Evolutionary conservation across 2,888 invertebrate species (phyloP).

Genomic region (Suillia variegata): DNA sequence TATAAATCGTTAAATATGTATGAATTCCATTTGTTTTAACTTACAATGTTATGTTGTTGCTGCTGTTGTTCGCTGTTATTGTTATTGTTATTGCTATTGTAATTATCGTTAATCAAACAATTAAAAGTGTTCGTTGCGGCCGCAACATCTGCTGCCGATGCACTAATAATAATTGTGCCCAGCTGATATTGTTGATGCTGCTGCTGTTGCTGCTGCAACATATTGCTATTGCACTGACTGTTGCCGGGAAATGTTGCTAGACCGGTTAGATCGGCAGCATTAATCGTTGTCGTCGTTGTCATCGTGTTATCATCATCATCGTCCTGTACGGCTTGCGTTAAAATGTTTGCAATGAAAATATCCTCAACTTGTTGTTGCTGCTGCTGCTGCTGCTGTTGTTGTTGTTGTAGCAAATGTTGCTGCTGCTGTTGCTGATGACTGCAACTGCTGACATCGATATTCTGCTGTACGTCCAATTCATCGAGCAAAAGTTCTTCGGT

Average conservation of each 20-base stretch:
- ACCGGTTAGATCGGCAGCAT: too few relatives aligned
- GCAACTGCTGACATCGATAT: constrained; percentile 28
- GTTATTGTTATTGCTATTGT: too few relatives aligned
- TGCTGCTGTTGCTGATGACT: constrained; percentile 25
- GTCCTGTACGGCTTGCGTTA: constrained; percentile 1
- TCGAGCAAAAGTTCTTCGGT: constrained; percentile 27
- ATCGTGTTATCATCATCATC: neutral
- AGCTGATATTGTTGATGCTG: constrained; percentile 32
- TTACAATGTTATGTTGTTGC: constrained; percentile 40
- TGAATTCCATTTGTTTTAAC: too few relatives aligned
- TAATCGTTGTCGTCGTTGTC: constrained; percentile 5
- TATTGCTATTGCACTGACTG: constrained; percentile 14
- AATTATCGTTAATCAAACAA: constrained; percentile 28
- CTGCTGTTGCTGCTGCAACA: constrained; percentile 10
- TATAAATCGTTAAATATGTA: too few relatives aligned
- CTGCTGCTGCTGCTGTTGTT: constrained; percentile 27
- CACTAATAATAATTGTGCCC: constrained; percentile 42
- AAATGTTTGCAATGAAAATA: constrained; percentile 16
- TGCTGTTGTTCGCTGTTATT: too few relatives aligned
- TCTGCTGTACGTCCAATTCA: constrained; percentile 34
- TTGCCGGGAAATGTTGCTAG: neutral
- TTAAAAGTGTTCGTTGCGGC: constrained; percentile 21
- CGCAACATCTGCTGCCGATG: constrained; percentile 28
- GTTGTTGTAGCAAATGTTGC: neutral
- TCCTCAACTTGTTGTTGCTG: constrained; percentile 9